phyloP scores from a whole-genome alignment of 2,113 vertebrate species.

The Lepus europaeus region DNA sequence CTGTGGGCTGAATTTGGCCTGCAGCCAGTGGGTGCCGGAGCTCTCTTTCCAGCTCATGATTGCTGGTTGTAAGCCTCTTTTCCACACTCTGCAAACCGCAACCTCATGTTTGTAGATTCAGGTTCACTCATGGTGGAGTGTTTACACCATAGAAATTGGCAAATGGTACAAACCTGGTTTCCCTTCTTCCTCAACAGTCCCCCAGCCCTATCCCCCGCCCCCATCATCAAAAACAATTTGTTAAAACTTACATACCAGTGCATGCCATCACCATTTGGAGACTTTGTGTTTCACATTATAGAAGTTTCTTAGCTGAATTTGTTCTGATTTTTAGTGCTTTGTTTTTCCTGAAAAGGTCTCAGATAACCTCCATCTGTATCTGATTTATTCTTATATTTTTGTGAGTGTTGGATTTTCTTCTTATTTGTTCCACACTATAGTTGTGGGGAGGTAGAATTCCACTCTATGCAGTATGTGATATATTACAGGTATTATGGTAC shows the following conservation, averaged over 20 bases:
- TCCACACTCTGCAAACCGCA: neutral
- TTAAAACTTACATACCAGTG: neutral
- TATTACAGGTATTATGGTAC: neutral
- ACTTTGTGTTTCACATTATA: neutral
- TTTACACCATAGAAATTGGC: conserved; percentile 29
- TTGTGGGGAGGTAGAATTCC: conserved; percentile 13
- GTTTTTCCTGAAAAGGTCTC: neutral
- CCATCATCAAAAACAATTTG: neutral
- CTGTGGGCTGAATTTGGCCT: conserved; percentile 72
- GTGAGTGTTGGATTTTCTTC: neutral
- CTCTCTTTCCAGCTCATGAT: conserved; percentile 33
- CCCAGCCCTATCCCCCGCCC: too few species aligned
- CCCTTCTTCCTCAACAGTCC: neutral
- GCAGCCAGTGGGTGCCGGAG: conserved; percentile 20
- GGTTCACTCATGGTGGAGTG: neutral
- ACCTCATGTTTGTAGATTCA: neutral
- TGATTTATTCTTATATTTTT: conserved; percentile 30
- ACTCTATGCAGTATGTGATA: neutral
- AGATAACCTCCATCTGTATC: neutral
- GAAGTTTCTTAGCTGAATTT: conserved; percentile 16
- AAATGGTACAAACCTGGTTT: neutral
- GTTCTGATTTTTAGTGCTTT: neutral
- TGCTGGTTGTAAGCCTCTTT: conserved; percentile 34
- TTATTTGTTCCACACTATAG: neutral
- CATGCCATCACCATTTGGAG: neutral